phyloP scores from a whole-genome alignment of 2,797 vertebrate species.

The Chrysocyon brachyurus region DNA sequence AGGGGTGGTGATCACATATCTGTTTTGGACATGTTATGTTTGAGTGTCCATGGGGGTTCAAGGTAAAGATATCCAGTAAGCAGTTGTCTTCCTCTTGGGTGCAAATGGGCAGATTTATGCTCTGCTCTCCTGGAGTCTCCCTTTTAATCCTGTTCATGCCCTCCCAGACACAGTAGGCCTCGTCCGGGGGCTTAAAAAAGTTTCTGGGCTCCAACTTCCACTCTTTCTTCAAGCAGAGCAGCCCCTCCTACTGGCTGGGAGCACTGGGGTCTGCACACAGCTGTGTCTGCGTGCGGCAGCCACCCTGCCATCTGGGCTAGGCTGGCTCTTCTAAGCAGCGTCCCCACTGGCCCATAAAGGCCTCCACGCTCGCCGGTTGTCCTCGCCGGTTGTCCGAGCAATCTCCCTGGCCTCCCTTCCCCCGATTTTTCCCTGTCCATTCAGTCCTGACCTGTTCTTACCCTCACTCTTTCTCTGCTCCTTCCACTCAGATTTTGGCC shows the following conservation, averaged over 20 bases:
- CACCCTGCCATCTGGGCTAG: background rate
- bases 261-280: background rate
- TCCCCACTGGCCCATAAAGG: background rate
- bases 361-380: background rate
- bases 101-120: background rate
- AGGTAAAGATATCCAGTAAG: background rate
- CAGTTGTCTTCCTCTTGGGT: background rate
- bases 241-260: background rate
- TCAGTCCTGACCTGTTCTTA: background rate
- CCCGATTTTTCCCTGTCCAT: background rate
- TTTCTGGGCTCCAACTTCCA: background rate
- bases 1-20: accelerated
- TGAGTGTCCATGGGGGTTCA: background rate
- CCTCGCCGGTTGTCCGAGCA: background rate
- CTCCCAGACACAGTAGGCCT: background rate
- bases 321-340: background rate
- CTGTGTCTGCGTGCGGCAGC: accelerated
- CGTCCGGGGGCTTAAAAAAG: background rate
- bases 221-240: background rate
- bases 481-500: background rate
- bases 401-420: background rate
- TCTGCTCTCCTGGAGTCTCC: background rate
- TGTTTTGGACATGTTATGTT: background rate
- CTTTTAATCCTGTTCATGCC: background rate
- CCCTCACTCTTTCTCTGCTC: background rate